Evolutionary conservation across 2,113 vertebrate species (phyloP), one percentile per base, ranked within the genome.

Genomic region (Raja brachyura): DNA sequence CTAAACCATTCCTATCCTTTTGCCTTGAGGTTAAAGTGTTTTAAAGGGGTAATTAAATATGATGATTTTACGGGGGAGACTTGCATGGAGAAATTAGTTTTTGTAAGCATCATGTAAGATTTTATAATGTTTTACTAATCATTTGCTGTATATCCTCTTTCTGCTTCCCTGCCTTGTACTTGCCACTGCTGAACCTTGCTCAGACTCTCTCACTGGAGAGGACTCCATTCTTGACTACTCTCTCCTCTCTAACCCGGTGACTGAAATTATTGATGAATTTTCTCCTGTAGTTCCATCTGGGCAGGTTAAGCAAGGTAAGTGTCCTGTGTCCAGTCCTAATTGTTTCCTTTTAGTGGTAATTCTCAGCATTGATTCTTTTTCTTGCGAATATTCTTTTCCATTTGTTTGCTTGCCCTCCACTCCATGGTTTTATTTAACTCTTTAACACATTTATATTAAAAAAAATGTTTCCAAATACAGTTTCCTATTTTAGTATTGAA

Each of bases 181-280:
- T 93, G 0, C 94, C 93, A 93, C 78, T 94, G 93, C 14, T 74
- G 94, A 93, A 94, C 95, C 59, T 96, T 94, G 94, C 95, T 94
- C 96, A 99, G 98, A 99, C 95, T 96, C 97, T 96, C 96, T 99
- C 95, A 96, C 96, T 94, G 97, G 97, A 94, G 98, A 98, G 93
- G 98, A 98, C 94, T 97, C 97, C 95, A 96, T 98, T 94, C 97
- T 99, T 96, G 97, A 98, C 95, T 97, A 97, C 93, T 96, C 97
- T 95, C 97, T 99, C 94, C 97, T 98, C 94, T 97, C 98, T 97
- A 98, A 98, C 94, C 96, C 97, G 94, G 95, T 96, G 93, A 94
- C 97, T 95, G 97, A 97, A 94, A 97, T 98, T 95, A 95, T 98
- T 97, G 98, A 99, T 93, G 98, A 99, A 95, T 97, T 99, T 95